A percentile compares a stretch with the other conserved stretches of the same genome.
Conservation (phyloP, 2,888 invertebrate genomes). For the Dryomyza anilis region DNA sequence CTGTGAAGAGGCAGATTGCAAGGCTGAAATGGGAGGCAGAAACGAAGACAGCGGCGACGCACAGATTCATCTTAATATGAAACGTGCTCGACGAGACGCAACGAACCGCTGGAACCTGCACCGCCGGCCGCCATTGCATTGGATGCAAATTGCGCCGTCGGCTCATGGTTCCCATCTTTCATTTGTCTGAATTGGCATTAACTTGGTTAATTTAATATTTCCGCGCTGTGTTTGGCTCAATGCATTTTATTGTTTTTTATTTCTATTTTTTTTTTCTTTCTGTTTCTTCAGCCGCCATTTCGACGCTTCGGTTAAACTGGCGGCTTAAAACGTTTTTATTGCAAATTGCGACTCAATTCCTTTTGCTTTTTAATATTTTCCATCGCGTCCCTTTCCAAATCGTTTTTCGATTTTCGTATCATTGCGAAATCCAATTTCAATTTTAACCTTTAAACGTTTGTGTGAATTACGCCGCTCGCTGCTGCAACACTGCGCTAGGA, state of each 20-base stretch:
- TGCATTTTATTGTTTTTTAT: not conserved
- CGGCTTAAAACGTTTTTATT: constrained; percentile 26
- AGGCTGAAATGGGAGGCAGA: no score
- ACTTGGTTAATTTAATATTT: constrained; percentile 26
- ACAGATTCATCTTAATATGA: constrained; percentile 14
- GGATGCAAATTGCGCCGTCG: constrained; percentile 17
- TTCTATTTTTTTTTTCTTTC: not conserved
- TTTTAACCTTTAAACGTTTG: constrained; percentile 16
- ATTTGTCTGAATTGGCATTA: constrained; percentile 26
- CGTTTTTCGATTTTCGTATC: not conserved
- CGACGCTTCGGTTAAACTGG: constrained; percentile 12
- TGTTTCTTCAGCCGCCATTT: not conserved
- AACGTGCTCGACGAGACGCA: constrained; percentile 9
- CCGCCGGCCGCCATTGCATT: not conserved
- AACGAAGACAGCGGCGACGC: not conserved
- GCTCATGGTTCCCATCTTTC: constrained; percentile 19
- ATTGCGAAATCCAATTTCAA: constrained; percentile 21
- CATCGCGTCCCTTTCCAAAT: no score
- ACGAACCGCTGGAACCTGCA: not conserved
- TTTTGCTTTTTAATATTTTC: constrained; percentile 34
- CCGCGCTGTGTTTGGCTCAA: not conserved
- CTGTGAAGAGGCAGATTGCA: no score
- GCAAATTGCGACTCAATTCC: constrained; percentile 37
- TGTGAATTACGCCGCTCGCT: constrained; percentile 7
- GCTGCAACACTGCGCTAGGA: not conserved